These are phyloP conservation scores for Loxodonta africana DNA, from an alignment of 2,113 vertebrate species.

Conservation along the genomic window DNA sequence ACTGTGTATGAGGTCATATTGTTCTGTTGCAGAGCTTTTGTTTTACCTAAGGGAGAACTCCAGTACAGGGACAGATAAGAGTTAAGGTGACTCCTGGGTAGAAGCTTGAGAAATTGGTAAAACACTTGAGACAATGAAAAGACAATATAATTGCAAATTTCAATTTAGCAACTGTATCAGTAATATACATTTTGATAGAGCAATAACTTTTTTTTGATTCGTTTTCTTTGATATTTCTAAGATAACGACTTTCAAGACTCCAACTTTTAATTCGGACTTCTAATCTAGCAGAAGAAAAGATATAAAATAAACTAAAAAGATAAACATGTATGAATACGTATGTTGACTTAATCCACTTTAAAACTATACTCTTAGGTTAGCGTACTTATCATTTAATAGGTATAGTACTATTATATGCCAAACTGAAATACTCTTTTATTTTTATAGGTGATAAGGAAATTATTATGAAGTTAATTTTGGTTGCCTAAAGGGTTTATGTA, in stretches of 20 bases:
- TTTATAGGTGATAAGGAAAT: background rate
- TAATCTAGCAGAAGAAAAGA: background rate
- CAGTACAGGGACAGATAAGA: background rate
- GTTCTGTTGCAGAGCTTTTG: background rate
- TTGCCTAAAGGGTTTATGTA: background rate
- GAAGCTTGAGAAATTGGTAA: background rate
- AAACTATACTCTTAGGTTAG: background rate
- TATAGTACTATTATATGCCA: background rate
- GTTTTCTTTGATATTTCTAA: slow-evolving; percentile 1
- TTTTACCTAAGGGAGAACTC: background rate
- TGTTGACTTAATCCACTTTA: background rate
- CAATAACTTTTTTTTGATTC: background rate
- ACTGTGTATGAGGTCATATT: background rate
- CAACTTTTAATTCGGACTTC: background rate
- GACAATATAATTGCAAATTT: slow-evolving; percentile 12
- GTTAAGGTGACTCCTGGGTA: background rate
- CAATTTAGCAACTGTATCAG: background rate
- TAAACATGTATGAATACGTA: background rate
- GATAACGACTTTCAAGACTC: background rate
- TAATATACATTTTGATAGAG: background rate
- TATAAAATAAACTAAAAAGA: background rate
- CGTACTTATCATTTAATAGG: background rate
- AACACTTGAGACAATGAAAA: background rate
- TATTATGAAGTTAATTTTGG: background rate
- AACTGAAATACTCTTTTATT: background rate